Conservation (phyloP, 1,140 invertebrate genomes). For the Antheraea pernyi region DNA sequence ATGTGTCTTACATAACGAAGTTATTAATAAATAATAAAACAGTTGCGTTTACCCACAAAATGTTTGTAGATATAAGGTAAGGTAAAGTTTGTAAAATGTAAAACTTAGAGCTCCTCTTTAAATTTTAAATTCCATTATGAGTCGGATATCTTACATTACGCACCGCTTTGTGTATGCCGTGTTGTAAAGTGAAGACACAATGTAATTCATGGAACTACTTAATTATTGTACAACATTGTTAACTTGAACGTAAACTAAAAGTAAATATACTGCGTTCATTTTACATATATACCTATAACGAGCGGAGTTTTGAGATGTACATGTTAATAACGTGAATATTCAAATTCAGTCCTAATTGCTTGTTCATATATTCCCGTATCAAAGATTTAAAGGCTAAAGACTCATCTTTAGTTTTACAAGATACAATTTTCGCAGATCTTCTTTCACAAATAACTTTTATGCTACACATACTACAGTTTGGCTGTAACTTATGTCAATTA, state of each 20-base stretch:
- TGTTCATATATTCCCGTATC: too few species aligned
- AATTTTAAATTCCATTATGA: slow-evolving; percentile 31
- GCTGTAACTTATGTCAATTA: too few species aligned
- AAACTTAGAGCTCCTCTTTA: slow-evolving; percentile 27
- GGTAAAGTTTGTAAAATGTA: slow-evolving; percentile 17
- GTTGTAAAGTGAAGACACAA: slow-evolving; percentile 6
- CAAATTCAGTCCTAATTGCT: too few species aligned
- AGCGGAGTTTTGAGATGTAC: background rate
- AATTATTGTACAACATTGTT: slow-evolving; percentile 6
- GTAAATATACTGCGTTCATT: background rate
- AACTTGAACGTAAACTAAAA: slow-evolving; percentile 6
- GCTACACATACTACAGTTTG: too few species aligned
- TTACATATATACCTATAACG: too few species aligned
- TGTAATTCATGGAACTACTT: background rate
- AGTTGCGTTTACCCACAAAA: slow-evolving; percentile 10
- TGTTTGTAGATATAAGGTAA: slow-evolving; percentile 1
- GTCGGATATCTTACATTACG: slow-evolving; percentile 21
- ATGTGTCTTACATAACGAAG: background rate
- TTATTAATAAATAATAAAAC: slow-evolving; percentile 19
- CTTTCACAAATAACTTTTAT: too few species aligned
- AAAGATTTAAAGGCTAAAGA: too few species aligned
- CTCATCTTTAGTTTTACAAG: too few species aligned
- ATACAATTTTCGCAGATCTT: too few species aligned
- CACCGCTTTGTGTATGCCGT: slow-evolving; percentile 12
- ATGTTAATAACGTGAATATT: background rate